Evolutionary conservation across 2,888 invertebrate species (phyloP).

Genomic region (Melanophora roralis): DNA sequence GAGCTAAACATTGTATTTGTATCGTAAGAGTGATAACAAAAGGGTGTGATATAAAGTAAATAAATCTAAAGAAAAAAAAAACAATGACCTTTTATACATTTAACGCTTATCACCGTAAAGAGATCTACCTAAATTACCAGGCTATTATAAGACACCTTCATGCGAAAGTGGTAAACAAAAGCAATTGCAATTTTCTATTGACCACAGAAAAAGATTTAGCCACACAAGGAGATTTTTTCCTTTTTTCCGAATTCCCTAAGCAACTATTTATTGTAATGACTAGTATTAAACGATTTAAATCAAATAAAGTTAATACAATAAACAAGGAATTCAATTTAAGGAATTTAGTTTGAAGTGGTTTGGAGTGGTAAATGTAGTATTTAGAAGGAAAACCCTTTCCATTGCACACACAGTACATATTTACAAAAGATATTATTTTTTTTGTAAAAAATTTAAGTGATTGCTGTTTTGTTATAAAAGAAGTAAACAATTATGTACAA

Average conservation of each 20-base stretch:
- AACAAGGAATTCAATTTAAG: slow-evolving; percentile 20
- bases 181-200: slow-evolving; percentile 27
- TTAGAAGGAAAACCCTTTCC: neutral
- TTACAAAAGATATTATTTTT: too few species aligned
- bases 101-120: slow-evolving; percentile 33
- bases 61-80: slow-evolving; percentile 19
- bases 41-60: slow-evolving; percentile 19
- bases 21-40: slow-evolving; percentile 20
- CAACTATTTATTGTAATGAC: slow-evolving; percentile 40
- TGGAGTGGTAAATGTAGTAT: neutral
- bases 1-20: slow-evolving; percentile 32
- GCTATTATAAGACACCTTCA: slow-evolving; percentile 33
- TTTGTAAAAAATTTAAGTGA: too few species aligned
- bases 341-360: too few species aligned
- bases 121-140: slow-evolving; percentile 43
- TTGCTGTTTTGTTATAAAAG: too few species aligned
- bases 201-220: slow-evolving; percentile 35
- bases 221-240: slow-evolving; percentile 7
- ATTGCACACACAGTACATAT: too few species aligned
- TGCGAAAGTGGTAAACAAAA: neutral
- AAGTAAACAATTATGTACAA: too few species aligned
- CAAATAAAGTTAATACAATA: slow-evolving; percentile 30
- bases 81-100: slow-evolving; percentile 53
- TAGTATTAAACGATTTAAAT: slow-evolving; percentile 32
- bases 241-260: slow-evolving; percentile 28